A percentile compares a stretch with the other conserved stretches of the same genome.
phyloP scores from a whole-genome alignment of 2,113 vertebrate genomes.

The Campylorhamphus procurvoides region DNA sequence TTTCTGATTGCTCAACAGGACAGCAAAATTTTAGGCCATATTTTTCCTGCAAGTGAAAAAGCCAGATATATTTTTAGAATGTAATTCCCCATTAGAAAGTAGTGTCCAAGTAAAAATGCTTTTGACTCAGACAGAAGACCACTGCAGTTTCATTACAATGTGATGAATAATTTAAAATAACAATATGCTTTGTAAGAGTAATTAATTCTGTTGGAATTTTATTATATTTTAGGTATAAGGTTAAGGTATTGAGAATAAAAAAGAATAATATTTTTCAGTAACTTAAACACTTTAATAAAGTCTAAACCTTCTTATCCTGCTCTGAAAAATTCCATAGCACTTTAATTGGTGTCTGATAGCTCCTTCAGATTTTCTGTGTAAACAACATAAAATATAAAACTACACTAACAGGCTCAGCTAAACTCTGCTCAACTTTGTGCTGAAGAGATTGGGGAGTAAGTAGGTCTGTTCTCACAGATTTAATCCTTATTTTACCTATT shows the following conservation, averaged over 20 bases:
- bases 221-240: not conserved
- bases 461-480: not conserved
- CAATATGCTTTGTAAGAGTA: not conserved
- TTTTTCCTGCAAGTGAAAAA: not conserved
- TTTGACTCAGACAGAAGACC: not conserved
- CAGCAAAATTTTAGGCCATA: not conserved
- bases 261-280: not conserved
- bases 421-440: not conserved
- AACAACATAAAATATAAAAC: not conserved
- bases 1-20: not conserved
- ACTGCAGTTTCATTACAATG: not conserved
- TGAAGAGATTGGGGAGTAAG: not conserved
- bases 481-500: not conserved
- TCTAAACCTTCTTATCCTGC: not conserved
- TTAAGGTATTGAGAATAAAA: not conserved
- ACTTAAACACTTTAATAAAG: constrained; percentile 7
- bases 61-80: not conserved
- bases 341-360: not conserved
- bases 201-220: not conserved
- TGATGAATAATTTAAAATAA: not conserved
- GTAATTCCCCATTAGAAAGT: not conserved
- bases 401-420: not conserved
- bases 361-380: not conserved
- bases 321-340: constrained; percentile 6
- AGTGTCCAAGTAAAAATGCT: not conserved